Conservation (phyloP, 2,113 vertebrate genomes). For the Athene noctua region DNA sequence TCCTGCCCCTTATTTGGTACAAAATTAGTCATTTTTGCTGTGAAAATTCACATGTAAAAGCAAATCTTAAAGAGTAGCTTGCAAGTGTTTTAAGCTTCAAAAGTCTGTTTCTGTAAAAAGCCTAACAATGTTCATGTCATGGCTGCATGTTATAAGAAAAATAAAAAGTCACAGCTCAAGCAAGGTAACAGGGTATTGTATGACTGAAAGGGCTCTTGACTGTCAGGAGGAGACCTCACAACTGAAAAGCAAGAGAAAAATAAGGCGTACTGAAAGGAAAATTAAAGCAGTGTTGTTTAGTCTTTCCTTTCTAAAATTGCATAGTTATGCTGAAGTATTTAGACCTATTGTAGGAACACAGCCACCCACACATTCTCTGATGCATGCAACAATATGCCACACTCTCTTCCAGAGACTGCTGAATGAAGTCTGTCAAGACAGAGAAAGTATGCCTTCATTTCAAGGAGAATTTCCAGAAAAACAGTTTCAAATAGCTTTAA, state of each 20-base stretch:
- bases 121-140: background rate
- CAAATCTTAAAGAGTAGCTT: background rate
- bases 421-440: background rate
- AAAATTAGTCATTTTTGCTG: background rate
- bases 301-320: background rate
- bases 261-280: background rate
- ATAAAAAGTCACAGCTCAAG: background rate
- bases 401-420: background rate
- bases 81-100: background rate
- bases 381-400: too few relatives aligned
- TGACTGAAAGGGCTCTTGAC: background rate
- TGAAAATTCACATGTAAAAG: background rate
- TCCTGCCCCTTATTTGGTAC: background rate
- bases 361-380: background rate
- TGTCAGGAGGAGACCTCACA: background rate
- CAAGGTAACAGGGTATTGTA: background rate
- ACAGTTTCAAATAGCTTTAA: background rate
- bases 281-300: background rate
- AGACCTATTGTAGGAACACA: background rate
- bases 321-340: background rate
- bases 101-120: background rate
- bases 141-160: background rate
- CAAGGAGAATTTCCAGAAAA: background rate
- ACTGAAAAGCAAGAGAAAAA: background rate
- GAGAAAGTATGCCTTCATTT: background rate